Evolutionary conservation across 1,140 invertebrate genomes (phyloP).

Genomic region (Coenobita brevimanus): DNA sequence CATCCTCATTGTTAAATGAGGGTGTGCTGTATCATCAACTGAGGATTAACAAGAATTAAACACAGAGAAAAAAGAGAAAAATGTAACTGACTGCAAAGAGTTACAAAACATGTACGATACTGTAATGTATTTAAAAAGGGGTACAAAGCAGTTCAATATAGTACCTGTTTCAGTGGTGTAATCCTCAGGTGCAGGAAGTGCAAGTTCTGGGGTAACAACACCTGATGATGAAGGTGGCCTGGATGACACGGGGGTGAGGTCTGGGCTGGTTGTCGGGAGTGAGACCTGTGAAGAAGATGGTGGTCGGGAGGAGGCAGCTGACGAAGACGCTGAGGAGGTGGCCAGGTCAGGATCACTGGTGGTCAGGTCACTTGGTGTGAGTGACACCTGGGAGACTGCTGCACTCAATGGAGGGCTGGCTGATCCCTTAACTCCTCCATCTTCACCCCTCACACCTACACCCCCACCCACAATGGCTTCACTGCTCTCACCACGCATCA

Average conservation of each 20-base stretch:
- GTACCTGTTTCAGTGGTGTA: no score
- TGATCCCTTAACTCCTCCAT: background rate
- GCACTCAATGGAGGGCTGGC: constrained; percentile 60
- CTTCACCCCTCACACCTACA: background rate
- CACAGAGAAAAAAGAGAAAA: no score
- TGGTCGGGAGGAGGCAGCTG: constrained; percentile 40
- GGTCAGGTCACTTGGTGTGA: constrained; percentile 58
- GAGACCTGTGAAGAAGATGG: constrained; percentile 41
- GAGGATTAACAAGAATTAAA: no score
- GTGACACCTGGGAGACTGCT: constrained; percentile 58
- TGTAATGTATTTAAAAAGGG: no score
- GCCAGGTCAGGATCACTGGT: constrained; percentile 58
- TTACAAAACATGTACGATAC: no score
- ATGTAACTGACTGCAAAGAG: no score
- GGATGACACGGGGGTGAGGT: constrained; percentile 19
- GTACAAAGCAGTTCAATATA: no score
- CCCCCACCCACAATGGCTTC: constrained; percentile 50
- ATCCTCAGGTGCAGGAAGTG: constrained; percentile 49
- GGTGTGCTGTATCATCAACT: no score
- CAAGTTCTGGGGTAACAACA: constrained; percentile 20
- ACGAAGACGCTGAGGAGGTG: constrained; percentile 43
- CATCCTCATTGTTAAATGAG: no score
- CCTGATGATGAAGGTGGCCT: constrained; percentile 32
- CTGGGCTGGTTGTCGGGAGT: constrained; percentile 17
- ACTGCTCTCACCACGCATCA: constrained; percentile 48